Percentiles rank a stretch among this genome's conserved stretches.
phyloP scores from a whole-genome alignment of 2,113 vertebrate species.

The Grammomys surdaster region DNA sequence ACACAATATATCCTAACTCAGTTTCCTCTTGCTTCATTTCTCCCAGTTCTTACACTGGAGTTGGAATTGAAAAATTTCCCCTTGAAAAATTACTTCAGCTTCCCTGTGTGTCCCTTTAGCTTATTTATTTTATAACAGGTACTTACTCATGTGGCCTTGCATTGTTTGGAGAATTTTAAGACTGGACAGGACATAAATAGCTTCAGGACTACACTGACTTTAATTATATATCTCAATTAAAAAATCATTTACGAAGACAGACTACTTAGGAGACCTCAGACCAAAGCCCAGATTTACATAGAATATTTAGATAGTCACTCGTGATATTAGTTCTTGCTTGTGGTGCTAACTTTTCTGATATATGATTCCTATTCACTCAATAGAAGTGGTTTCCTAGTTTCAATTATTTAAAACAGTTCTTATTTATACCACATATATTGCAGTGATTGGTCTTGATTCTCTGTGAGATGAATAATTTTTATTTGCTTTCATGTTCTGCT shows the following conservation, averaged over 20 bases:
- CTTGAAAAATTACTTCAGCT: not conserved
- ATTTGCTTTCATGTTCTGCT: constrained; percentile 1
- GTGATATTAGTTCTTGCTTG: not conserved
- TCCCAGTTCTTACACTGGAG: not conserved
- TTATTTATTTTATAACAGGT: not conserved
- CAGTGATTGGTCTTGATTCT: not conserved
- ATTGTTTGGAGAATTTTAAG: not conserved
- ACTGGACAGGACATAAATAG: not conserved
- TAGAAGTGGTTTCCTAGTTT: constrained; percentile 9
- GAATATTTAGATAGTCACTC: not conserved
- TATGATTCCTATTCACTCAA: not conserved
- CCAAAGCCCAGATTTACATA: not conserved
- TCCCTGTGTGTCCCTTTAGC: not conserved
- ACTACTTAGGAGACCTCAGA: not conserved
- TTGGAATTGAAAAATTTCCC: not conserved
- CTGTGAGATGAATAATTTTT: constrained; percentile 15
- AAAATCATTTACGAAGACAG: not conserved
- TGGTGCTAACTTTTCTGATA: not conserved
- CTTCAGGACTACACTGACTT: not conserved
- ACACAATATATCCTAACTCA: no score
- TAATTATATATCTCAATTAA: not conserved
- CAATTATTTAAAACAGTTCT: constrained; percentile 44
- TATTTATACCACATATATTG: not conserved
- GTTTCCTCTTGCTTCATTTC: not conserved
- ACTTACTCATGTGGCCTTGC: not conserved